phyloP scores from a whole-genome alignment of 2,113 vertebrate genomes.

The Scartelaos histophorus region DNA sequence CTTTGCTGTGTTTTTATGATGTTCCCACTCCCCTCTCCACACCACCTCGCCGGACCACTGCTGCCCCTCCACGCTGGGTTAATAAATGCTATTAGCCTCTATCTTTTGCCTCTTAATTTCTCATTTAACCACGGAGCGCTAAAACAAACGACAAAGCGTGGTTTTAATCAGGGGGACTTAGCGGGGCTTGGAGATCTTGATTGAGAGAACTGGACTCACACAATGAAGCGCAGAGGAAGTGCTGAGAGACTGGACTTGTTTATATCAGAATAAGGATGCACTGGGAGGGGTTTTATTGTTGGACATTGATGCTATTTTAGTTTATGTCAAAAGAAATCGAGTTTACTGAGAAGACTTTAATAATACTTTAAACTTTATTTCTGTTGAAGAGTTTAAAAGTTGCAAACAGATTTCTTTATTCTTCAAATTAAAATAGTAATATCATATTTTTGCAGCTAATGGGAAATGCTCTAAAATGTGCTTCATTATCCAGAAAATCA shows the following conservation, averaged over 20 bases:
- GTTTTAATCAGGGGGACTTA: conserved; percentile 61
- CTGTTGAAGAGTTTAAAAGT: no score
- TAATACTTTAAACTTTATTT: no score
- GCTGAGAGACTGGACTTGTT: conserved; percentile 21
- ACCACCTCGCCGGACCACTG: conserved; percentile 34
- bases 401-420: no score
- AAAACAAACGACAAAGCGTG: conserved; percentile 46
- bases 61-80: conserved; percentile 65
- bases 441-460: no score
- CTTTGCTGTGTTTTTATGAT: conserved; percentile 69
- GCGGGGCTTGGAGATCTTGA: conserved; percentile 47
- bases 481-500: no score
- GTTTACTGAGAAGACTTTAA: no score
- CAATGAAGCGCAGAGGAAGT: conserved; percentile 15
- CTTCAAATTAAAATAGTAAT: no score
- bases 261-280: not conserved
- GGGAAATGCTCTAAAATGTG: no score
- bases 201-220: conserved; percentile 49
- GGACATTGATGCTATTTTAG: not conserved
- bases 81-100: conserved; percentile 75
- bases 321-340: not conserved
- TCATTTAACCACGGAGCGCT: conserved; percentile 60
- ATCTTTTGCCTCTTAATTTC: conserved; percentile 69
- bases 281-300: conserved; percentile 8
- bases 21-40: conserved; percentile 48